Conservation (phyloP, 2,113 vertebrate genomes). For the Odontesthes bonariensis region DNA sequence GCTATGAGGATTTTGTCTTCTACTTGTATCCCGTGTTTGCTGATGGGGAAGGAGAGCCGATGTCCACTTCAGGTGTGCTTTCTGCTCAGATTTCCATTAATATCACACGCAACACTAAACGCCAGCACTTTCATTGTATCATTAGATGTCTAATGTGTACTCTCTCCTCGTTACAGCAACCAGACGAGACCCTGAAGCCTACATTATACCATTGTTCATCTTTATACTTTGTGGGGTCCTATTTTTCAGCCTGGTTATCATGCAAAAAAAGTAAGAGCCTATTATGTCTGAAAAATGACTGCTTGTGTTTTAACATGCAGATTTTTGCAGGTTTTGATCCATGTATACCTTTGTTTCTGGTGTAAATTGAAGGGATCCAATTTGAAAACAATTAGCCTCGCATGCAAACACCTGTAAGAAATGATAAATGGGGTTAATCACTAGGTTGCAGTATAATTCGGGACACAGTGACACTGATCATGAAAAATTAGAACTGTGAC, state of each 20-base stretch:
- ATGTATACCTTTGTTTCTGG: not conserved
- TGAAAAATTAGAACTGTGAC: constrained; percentile 38
- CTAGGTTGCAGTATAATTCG: constrained; percentile 16
- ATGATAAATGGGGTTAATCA: constrained; percentile 48
- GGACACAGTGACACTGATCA: constrained; percentile 3
- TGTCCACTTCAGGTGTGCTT: constrained; percentile 82
- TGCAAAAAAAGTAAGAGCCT: constrained; percentile 88
- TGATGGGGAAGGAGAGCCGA: constrained; percentile 87
- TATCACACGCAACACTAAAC: not conserved
- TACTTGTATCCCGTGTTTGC: constrained; percentile 89
- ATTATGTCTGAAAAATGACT: not conserved
- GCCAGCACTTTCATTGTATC: not conserved
- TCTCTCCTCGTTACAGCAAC: constrained; percentile 77
- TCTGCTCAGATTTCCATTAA: not conserved
- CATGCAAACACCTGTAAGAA: not conserved
- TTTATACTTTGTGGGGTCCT: constrained; percentile 86
- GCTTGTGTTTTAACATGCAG: not conserved
- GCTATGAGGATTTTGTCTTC: constrained; percentile 89
- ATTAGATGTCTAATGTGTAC: constrained; percentile 28
- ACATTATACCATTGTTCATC: constrained; percentile 85
- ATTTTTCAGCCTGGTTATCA: constrained; percentile 86
- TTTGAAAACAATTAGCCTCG: not conserved
- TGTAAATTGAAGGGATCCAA: not conserved
- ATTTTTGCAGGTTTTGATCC: not conserved
- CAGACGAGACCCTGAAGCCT: constrained; percentile 76